Evolutionary conservation across 30 jellyfish, hydroid and myxozoan species (phyloP).

Genomic region (Morbakka virulenta): DNA sequence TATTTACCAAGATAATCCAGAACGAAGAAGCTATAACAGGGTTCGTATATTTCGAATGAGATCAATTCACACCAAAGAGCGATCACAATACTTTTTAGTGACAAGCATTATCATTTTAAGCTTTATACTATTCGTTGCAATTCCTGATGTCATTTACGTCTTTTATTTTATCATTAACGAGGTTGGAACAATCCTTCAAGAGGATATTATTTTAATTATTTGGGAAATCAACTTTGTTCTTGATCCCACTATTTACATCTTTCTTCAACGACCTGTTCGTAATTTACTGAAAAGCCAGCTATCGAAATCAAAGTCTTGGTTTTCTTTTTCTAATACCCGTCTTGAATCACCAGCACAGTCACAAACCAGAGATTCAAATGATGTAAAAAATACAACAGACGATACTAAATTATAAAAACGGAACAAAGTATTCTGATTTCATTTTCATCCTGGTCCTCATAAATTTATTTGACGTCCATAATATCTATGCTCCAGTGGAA

Average conservation of each 20-base stretch:
- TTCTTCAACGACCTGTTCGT: constrained; percentile 30
- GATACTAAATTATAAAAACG: too few species aligned
- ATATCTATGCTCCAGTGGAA: too few species aligned
- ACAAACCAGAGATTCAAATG: too few species aligned
- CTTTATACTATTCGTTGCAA: constrained; percentile 41
- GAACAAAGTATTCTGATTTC: too few species aligned
- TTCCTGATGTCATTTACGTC: constrained; percentile 45
- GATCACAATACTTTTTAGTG: constrained; percentile 21
- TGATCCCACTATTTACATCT: constrained; percentile 44
- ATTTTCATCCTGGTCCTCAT: too few species aligned
- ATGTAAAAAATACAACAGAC: too few species aligned
- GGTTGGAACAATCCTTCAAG: constrained; percentile 20
- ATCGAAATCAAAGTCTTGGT: too few species aligned
- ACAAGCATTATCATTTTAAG: constrained; percentile 37
- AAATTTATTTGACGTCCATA: too few species aligned
- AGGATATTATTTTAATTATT: constrained; percentile 15
- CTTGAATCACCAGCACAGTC: too few species aligned
- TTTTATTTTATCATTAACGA: constrained; percentile 14
- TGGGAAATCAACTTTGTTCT: constrained; percentile 35
- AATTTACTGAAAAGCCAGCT: background rate
- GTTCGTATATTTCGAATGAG: too few species aligned
- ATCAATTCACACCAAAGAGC: too few species aligned
- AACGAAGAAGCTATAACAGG: background rate
- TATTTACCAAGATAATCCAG: background rate
- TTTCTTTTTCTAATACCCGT: too few species aligned